A percentile compares a stretch with the other conserved stretches of the same genome.
phyloP scores from a whole-genome alignment of 2,797 vertebrate genomes.

The Periparus ater region DNA sequence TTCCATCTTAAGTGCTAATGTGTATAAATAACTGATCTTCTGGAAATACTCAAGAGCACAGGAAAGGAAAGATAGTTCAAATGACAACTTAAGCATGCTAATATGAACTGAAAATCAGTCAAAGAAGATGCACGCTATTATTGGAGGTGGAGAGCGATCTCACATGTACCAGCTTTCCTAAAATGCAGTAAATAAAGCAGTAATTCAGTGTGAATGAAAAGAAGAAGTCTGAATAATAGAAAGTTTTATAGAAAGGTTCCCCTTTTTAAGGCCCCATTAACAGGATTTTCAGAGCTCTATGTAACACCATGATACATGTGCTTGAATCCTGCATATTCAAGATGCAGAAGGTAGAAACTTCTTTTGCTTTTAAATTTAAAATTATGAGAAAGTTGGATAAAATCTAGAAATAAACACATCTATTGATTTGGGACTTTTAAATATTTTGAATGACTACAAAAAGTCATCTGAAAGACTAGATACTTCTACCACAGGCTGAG shows the following conservation, averaged over 20 bases:
- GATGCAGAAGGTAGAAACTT: not conserved
- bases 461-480: not conserved
- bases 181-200: not conserved
- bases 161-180: not conserved
- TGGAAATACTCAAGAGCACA: constrained; percentile 14
- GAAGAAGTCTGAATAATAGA: not conserved
- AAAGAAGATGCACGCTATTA: not conserved
- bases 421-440: not conserved
- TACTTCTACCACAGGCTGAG: not conserved
- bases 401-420: not conserved
- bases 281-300: not conserved
- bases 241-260: not conserved
- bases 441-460: not conserved
- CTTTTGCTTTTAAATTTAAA: not conserved
- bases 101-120: not conserved
- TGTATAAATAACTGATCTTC: constrained; percentile 18
- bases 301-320: not conserved
- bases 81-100: not conserved
- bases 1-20: not conserved
- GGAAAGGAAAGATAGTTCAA: not conserved
- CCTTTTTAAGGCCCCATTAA: not conserved
- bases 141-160: not conserved
- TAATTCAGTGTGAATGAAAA: not conserved
- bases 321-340: not conserved
- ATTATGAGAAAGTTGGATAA: not conserved